Base-by-base conservation (phyloP, 2,888 invertebrate genomes). In the Dione juno region DNA sequence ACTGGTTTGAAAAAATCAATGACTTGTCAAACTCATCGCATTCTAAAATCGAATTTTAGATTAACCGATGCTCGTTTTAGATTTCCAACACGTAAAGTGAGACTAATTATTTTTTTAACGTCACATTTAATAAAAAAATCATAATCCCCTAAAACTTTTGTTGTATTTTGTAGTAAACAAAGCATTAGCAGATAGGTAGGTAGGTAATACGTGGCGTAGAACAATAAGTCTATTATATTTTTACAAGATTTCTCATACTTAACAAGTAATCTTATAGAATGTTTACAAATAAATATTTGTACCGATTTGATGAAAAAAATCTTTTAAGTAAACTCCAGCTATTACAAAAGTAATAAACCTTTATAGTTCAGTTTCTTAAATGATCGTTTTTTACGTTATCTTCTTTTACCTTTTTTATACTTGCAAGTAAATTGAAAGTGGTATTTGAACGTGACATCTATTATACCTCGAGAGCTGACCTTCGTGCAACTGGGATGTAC, bases 21-120 rank as follows among this genome's bases (percentile, higher is more conserved):
- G 93, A 93, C 93, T 93, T 92, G 93, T 92, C 91, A 89, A 91
- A 92, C 92, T 90, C 90, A 78, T 89, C 87, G 92, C 92, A 92
- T 92, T 92, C 91, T 91, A 76, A 82, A 77, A 79, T 77, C 76
- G 76, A 76, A 80, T 81, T 81, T 82, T 80, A 82, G 81, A 83
- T 84, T 81, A 83, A 79, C 80, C 81, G 81, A 81, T 81, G 78
- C 77, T 77, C 59, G 78, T 80, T 85, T 88, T 82, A 81, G 86
- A 84, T 77, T 83, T 82, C 83, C 16, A 84, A 81, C 80, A 78
- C 81, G 81, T 81, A 69, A 68, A 70, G 58, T 54, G 61, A 45
- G 28, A 45, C 40, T 67, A 59, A 54, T 66, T 57, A 54, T 41
- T 53, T 66, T 45, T 57, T 57, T 37, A 13, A 37, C 37, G 54